A percentile compares a stretch with the other conserved stretches of the same genome.
Conservation (phyloP, 2,888 invertebrate genomes). For the Carpatolechia fugitivella region DNA sequence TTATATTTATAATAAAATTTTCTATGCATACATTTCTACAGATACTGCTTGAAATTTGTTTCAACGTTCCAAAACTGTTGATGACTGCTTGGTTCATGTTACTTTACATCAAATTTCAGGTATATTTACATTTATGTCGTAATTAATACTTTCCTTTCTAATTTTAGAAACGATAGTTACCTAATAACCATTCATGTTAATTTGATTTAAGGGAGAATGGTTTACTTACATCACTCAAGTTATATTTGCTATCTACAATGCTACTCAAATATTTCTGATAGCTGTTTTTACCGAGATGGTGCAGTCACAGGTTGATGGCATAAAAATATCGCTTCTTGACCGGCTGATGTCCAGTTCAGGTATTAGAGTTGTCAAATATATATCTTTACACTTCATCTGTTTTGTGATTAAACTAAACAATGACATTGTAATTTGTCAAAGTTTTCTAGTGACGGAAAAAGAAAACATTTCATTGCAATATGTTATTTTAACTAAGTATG, state of each 20-base stretch:
- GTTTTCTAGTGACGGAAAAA: no score
- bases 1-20: no score
- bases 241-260: neutral
- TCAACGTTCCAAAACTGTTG: neutral
- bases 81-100: neutral
- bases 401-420: no score
- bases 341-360: neutral
- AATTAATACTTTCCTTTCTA: no score
- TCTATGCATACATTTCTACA: no score
- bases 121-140: neutral
- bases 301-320: neutral
- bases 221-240: neutral
- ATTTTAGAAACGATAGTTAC: no score
- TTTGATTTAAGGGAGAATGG: neutral
- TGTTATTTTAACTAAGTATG: no score
- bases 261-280: neutral
- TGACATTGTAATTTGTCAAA: no score
- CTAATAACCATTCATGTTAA: no score
- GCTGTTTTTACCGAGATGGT: neutral
- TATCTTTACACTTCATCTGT: no score
- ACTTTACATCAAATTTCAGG: neutral
- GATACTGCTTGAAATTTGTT: neutral
- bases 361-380: no score
- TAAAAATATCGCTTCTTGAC: neutral
- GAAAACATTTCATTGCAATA: no score